Evolutionary conservation across 1,140 invertebrate genomes (phyloP).

Genomic region (Eriosoma lanigerum): DNA sequence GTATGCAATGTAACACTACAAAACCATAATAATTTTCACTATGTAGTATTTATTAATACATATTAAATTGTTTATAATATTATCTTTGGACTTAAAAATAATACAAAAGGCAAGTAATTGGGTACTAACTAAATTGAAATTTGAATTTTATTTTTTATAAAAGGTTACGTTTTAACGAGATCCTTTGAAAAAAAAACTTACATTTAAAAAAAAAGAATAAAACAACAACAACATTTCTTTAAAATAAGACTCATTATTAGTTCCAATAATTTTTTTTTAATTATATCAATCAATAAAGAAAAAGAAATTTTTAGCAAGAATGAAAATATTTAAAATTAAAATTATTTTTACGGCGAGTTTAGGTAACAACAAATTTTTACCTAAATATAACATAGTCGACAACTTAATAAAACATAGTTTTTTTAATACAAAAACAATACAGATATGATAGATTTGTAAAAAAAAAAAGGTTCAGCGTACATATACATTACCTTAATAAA

Average conservation of each 20-base stretch:
- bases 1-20: slow-evolving; percentile 16
- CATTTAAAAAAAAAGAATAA: slow-evolving; percentile 4
- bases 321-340: too few species aligned
- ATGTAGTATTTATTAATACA: slow-evolving; percentile 35
- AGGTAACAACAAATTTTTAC: slow-evolving; percentile 44
- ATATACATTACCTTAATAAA: slow-evolving; percentile 42
- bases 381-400: slow-evolving; percentile 36
- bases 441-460: slow-evolving; percentile 38
- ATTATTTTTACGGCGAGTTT: slow-evolving; percentile 21
- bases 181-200: slow-evolving; percentile 33
- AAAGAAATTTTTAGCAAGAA: background rate
- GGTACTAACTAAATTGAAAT: slow-evolving; percentile 28
- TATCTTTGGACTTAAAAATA: slow-evolving; percentile 45
- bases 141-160: slow-evolving; percentile 8
- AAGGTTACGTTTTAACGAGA: slow-evolving; percentile 40
- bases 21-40: slow-evolving; percentile 34
- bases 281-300: background rate
- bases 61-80: slow-evolving; percentile 26
- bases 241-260: slow-evolving; percentile 30
- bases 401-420: slow-evolving; percentile 13
- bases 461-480: slow-evolving; percentile 20
- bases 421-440: slow-evolving; percentile 30
- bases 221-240: slow-evolving; percentile 36
- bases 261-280: slow-evolving; percentile 43
- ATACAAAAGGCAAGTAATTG: slow-evolving; percentile 46